phyloP scores from a whole-genome alignment of 2,888 invertebrate genomes.

The Ophion ellenae region DNA sequence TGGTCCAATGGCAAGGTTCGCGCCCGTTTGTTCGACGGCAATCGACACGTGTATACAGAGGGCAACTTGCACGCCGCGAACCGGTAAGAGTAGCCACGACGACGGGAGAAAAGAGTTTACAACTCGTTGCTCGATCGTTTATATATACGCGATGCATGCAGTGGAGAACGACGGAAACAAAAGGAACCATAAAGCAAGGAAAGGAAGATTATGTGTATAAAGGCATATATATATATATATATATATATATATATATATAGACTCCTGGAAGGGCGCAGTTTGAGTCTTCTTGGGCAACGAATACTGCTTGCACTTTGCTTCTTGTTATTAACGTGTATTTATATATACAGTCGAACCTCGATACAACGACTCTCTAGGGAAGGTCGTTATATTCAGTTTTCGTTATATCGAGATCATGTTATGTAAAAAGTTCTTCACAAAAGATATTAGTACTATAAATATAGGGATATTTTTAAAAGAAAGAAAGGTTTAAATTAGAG shows the following conservation, averaged over 20 bases:
- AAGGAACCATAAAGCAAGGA: constrained; percentile 21
- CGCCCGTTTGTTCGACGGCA: constrained; percentile 24
- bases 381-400: no score
- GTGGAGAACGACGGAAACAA: constrained; percentile 48
- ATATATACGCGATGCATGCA: constrained; percentile 11
- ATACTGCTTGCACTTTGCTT: not conserved
- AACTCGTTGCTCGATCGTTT: constrained; percentile 57
- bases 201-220: constrained; percentile 7
- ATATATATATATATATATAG: not conserved
- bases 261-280: not conserved
- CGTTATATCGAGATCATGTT: no score
- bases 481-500: no score
- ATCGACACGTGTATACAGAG: not conserved
- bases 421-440: no score
- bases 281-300: not conserved
- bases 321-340: not conserved
- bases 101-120: constrained; percentile 60
- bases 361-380: no score
- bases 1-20: not conserved
- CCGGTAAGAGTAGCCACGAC: constrained; percentile 54
- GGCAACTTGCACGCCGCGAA: not conserved
- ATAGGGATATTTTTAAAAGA: no score
- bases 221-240: no score
- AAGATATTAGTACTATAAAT: no score
- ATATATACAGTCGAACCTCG: not conserved